Evolutionary conservation across 2,113 vertebrate species (phyloP).

Genomic region (Phrynosoma platyrhinos): DNA sequence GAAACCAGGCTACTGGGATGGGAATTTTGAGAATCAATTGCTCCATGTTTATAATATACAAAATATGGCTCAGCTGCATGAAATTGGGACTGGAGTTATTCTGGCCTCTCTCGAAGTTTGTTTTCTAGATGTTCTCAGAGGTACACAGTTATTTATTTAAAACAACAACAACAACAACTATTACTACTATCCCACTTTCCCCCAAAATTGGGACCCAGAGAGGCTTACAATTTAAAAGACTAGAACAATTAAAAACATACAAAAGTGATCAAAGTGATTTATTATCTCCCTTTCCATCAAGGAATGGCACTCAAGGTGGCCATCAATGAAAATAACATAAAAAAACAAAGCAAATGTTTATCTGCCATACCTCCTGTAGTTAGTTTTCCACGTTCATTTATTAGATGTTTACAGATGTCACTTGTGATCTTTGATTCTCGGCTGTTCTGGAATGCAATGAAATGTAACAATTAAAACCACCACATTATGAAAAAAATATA

Average conservation of each 20-base stretch:
- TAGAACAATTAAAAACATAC: too few species aligned
- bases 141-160: too few species aligned
- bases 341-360: constrained; percentile 23
- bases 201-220: too few species aligned
- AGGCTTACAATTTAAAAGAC: too few species aligned
- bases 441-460: constrained; percentile 74
- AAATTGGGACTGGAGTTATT: background rate
- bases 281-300: background rate
- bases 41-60: background rate
- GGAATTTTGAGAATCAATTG: background rate
- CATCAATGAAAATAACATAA: background rate
- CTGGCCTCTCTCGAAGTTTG: background rate
- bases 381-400: constrained; percentile 72
- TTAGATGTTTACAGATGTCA: constrained; percentile 54
- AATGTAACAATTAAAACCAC: constrained; percentile 63
- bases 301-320: background rate
- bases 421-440: constrained; percentile 61
- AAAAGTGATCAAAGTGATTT: background rate
- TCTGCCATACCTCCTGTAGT: constrained; percentile 73
- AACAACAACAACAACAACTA: too few species aligned
- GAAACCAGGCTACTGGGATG: background rate
- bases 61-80: background rate
- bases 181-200: too few species aligned
- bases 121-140: background rate
- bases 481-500: constrained; percentile 23